These are phyloP conservation scores for Siphlonurus alternatus DNA, from an alignment of 2,888 invertebrate genomes.

Conservation along the genomic window DNA sequence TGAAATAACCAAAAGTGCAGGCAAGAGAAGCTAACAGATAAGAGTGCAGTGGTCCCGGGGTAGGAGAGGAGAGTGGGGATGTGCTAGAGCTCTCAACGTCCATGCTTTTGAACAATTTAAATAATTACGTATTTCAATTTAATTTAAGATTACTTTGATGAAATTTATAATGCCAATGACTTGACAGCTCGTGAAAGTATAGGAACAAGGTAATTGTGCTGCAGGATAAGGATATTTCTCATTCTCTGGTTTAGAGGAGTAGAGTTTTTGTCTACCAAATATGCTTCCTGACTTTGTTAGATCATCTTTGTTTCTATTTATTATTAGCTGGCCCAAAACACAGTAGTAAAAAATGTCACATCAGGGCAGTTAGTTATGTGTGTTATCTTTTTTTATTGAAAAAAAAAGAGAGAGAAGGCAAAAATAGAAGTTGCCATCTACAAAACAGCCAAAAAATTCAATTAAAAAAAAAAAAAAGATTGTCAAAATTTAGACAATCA, in stretches of 20 bases:
- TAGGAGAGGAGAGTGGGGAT: not conserved
- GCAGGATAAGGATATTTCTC: not conserved
- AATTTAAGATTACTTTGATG: no score
- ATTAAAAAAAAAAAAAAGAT: not conserved
- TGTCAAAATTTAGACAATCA: not conserved
- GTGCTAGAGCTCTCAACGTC: no score
- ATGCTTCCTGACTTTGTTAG: not conserved
- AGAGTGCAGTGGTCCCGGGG: not conserved
- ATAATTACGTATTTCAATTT: no score
- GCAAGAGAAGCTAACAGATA: not conserved
- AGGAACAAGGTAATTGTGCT: no score
- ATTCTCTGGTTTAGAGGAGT: not conserved
- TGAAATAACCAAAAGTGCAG: not conserved
- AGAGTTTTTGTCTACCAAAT: not conserved
- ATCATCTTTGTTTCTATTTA: not conserved
- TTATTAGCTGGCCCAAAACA: not conserved
- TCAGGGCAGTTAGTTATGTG: constrained; percentile 5
- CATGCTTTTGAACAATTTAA: no score
- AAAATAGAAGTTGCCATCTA: not conserved
- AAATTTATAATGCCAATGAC: no score
- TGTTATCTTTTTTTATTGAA: not conserved
- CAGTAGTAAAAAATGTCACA: constrained; percentile 6
- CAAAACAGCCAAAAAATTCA: not conserved
- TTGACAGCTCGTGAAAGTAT: not conserved
- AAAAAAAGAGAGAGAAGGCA: not conserved